These are phyloP conservation scores for Ceratina calcarata DNA, from an alignment of 1,140 invertebrate species.

Conservation along the genomic window DNA sequence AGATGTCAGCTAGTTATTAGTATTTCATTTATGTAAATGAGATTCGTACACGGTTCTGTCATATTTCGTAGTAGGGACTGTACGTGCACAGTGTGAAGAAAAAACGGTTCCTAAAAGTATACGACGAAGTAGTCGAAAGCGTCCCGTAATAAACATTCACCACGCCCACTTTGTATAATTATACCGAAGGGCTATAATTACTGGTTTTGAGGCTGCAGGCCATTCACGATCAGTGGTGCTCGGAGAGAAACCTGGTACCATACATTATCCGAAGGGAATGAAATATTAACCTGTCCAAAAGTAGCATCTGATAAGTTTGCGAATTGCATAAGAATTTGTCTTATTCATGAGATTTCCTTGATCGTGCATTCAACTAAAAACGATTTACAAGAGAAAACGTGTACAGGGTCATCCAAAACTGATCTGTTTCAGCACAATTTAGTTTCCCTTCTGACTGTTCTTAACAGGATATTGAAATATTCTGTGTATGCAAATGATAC, in stretches of 20 bases:
- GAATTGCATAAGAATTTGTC: not conserved
- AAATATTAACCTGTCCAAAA: slow-evolving; percentile 51
- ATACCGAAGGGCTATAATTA: slow-evolving; percentile 62
- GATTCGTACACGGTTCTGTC: too few relatives aligned
- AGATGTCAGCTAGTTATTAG: too few relatives aligned
- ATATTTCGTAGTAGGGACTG: not conserved
- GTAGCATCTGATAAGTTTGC: slow-evolving; percentile 39
- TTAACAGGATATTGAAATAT: too few relatives aligned
- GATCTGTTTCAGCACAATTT: too few relatives aligned
- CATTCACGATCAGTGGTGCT: slow-evolving; percentile 32
- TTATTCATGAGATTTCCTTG: slow-evolving; percentile 1
- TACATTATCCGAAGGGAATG: slow-evolving; percentile 37
- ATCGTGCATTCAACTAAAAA: too few relatives aligned
- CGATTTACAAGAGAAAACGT: too few relatives aligned
- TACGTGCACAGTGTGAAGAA: slow-evolving; percentile 31
- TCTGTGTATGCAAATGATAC: too few relatives aligned
- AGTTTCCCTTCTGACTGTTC: too few relatives aligned
- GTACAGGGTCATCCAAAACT: too few relatives aligned
- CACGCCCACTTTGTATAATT: slow-evolving; percentile 65
- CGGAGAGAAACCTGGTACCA: slow-evolving; percentile 32
- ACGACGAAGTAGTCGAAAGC: slow-evolving; percentile 41
- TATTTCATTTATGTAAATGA: too few relatives aligned
- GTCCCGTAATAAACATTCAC: slow-evolving; percentile 57
- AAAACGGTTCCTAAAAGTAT: slow-evolving; percentile 38
- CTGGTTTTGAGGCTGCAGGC: slow-evolving; percentile 51